phyloP scores from a whole-genome alignment of 2,797 vertebrate species.

The Peromyscus eremicus region DNA sequence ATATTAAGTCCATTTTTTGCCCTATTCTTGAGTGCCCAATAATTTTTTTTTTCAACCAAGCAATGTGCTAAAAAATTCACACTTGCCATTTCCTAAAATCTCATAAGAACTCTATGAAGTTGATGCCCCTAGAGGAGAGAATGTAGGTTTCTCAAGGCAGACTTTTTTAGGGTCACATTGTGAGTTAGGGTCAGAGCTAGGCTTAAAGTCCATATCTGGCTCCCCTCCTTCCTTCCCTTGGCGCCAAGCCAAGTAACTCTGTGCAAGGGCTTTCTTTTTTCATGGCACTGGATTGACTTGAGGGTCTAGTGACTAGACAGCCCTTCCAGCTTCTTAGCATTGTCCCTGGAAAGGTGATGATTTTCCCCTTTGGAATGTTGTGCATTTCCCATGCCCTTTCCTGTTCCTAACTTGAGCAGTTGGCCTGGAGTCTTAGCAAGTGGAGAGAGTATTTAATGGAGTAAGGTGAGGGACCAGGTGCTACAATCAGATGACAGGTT shows the following conservation, averaged over 20 bases:
- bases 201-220: neutral
- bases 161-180: neutral
- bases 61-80: slow-evolving; percentile 34
- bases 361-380: neutral
- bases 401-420: neutral
- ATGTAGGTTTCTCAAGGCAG: slow-evolving; percentile 15
- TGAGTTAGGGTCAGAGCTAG: neutral
- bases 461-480: neutral
- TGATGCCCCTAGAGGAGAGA: neutral
- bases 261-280: neutral
- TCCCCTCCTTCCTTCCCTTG: neutral
- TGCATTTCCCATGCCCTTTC: neutral
- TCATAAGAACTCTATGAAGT: neutral
- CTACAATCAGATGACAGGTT: neutral
- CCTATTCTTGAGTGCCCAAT: neutral
- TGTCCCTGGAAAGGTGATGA: neutral
- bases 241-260: neutral
- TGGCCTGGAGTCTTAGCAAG: slow-evolving; percentile 24
- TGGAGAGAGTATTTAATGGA: neutral
- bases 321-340: neutral
- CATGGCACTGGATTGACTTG: neutral
- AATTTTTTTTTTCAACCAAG: slow-evolving; percentile 27
- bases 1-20: neutral
- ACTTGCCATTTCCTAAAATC: slow-evolving; percentile 11
- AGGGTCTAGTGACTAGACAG: neutral